These are phyloP conservation scores for Sylvia atricapilla DNA, from an alignment of 2,113 vertebrate genomes.

Conservation along the genomic window DNA sequence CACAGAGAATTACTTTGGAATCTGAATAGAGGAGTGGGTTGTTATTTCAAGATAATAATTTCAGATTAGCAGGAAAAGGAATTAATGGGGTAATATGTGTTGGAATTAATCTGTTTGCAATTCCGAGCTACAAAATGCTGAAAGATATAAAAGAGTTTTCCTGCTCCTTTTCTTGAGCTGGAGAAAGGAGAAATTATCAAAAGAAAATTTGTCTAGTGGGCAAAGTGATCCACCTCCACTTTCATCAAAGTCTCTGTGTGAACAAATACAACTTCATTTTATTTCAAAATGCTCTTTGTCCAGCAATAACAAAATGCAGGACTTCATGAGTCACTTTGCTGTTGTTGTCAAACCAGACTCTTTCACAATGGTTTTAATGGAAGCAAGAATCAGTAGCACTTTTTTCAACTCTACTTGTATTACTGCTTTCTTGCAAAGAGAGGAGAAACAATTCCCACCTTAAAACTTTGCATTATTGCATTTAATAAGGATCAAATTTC, in stretches of 20 bases:
- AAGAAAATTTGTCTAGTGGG: background rate
- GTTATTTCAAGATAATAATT: background rate
- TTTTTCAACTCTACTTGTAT: background rate
- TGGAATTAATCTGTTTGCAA: background rate
- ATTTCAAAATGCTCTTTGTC: background rate
- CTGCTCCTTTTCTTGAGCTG: background rate
- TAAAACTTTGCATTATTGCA: background rate
- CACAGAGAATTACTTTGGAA: background rate
- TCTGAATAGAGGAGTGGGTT: background rate
- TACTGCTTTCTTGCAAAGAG: background rate
- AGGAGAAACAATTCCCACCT: accelerated
- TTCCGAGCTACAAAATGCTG: background rate
- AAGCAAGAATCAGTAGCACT: background rate
- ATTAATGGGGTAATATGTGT: background rate
- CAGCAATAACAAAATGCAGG: background rate
- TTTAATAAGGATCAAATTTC: background rate
- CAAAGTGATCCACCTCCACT: background rate
- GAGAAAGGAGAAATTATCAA: background rate
- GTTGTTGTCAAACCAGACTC: background rate
- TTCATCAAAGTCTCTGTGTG: background rate
- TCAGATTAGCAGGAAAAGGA: background rate
- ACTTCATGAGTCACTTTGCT: background rate
- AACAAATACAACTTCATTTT: background rate
- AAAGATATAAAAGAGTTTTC: background rate
- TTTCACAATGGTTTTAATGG: background rate